Base-by-base conservation (phyloP, 2,797 vertebrate genomes). In the Micrastur ruficollis region DNA sequence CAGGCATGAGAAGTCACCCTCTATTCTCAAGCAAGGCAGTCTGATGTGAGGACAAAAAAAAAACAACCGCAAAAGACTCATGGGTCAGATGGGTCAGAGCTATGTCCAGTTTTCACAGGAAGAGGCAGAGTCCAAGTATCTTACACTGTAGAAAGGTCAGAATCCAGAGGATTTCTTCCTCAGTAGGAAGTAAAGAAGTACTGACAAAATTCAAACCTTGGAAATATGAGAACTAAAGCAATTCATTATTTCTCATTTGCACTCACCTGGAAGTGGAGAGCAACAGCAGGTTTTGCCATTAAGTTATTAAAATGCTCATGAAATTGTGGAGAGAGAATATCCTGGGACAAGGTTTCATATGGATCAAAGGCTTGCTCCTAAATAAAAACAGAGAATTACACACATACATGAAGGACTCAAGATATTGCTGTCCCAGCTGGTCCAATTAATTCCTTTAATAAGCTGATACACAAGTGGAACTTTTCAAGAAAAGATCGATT, bases 341-440 rank as follows among this genome's bases (percentile, higher is more conserved):
- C 99, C 98, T 99, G 99, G 58, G 99, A 99, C 89, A 99, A 98
- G 34, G 99, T 99, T 98, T 99, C 99, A 61, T 99, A 99, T 2
- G 99, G 99, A 98, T 99, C 99, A 91, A 99, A 99, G 31, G 99
- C 99, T 98, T 99, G 99, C 94, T 99, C 99, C 99, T 99, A 61
- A 58, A 75, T 20, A 91, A 91, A 95, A 83, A 5, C 42, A 93
- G 92, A 96, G 52, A 74, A 84, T 89, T 34, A 67, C 2, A 59
- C 2, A 52, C 31, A 53, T 8, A 46, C 12, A 17, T 5, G 75
- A 86, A 72, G 36, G n/a, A 61, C 14, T 16, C 14, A 42, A 50
- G 31, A 4, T 22, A 36, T 7, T 90, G 78, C 81, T 78, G 15
- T 9, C 12, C 73, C 70, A 71, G 58, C 14, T 65, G 47, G 8